Percentiles rank a stretch among this genome's conserved stretches.
Conservation (phyloP, 2,113 vertebrate species). For the Kryptolebias marmoratus region DNA sequence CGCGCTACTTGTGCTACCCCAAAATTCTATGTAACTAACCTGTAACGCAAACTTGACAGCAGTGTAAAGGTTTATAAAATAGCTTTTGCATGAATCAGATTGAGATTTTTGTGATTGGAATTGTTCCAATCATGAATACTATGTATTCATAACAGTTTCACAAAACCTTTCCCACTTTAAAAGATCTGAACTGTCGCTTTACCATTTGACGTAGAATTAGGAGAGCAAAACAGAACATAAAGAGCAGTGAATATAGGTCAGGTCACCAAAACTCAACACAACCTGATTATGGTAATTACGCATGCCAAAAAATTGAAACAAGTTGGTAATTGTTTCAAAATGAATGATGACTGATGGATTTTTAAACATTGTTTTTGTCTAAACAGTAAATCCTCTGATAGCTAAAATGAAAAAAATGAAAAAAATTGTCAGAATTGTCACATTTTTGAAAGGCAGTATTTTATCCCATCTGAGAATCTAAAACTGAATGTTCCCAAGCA, state of each 20-base stretch:
- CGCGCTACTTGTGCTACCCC: too few species aligned
- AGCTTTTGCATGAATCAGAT: too few species aligned
- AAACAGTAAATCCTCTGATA: neutral
- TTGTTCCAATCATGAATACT: too few species aligned
- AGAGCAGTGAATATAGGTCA: neutral
- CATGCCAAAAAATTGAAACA: neutral
- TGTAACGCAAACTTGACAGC: too few species aligned
- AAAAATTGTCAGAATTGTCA: neutral
- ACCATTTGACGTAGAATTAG: constrained; percentile 1
- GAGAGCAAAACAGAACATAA: neutral
- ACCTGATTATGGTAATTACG: neutral
- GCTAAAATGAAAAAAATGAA: neutral
- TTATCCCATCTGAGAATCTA: neutral
- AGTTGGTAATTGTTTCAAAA: neutral
- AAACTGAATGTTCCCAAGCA: neutral
- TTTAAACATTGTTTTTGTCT: neutral
- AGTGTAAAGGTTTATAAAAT: too few species aligned
- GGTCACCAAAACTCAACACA: neutral
- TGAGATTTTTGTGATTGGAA: too few species aligned
- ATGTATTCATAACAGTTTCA: too few species aligned
- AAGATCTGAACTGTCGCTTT: too few species aligned
- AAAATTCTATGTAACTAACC: too few species aligned
- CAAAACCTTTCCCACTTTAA: too few species aligned
- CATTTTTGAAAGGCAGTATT: neutral
- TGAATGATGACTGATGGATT: neutral